phyloP scores from a whole-genome alignment of 2,888 invertebrate species.

The Apamea sordens region DNA sequence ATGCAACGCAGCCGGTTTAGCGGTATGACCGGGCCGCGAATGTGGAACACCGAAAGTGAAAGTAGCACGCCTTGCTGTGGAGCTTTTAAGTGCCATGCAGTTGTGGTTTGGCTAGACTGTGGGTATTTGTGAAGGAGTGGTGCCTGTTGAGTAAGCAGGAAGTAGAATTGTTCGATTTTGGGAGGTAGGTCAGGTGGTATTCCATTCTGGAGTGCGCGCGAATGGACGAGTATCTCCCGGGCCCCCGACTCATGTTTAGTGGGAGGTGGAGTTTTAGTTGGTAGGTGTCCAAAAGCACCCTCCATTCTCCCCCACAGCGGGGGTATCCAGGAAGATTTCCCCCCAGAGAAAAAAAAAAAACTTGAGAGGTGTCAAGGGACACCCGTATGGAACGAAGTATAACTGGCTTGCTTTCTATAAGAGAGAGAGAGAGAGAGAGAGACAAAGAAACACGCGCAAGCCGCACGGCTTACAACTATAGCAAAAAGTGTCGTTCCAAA shows the following conservation, averaged over 20 bases:
- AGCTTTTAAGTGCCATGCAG: constrained; percentile 64
- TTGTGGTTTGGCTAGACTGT: constrained; percentile 30
- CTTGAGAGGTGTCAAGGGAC: too few species aligned
- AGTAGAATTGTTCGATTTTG: neutral
- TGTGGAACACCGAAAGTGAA: constrained; percentile 85
- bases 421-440: too few species aligned
- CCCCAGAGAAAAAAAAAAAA: neutral
- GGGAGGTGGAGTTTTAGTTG: neutral
- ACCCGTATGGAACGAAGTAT: too few species aligned
- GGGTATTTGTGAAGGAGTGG: neutral
- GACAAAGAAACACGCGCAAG: too few species aligned
- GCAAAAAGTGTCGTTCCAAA: too few species aligned
- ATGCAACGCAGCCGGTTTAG: constrained; percentile 72
- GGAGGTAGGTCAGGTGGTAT: neutral
- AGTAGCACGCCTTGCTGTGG: constrained; percentile 76
- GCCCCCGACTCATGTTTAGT: too few species aligned
- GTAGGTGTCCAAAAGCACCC: neutral
- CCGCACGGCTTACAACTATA: too few species aligned
- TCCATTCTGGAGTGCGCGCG: neutral
- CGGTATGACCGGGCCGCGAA: constrained; percentile 76
- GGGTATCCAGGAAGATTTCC: neutral
- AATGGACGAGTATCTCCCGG: neutral
- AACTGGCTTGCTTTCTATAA: too few species aligned
- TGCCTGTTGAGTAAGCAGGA: neutral
- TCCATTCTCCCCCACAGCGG: too few species aligned